Conservation (phyloP, 2,113 vertebrate species). For the Tursiops truncatus region DNA sequence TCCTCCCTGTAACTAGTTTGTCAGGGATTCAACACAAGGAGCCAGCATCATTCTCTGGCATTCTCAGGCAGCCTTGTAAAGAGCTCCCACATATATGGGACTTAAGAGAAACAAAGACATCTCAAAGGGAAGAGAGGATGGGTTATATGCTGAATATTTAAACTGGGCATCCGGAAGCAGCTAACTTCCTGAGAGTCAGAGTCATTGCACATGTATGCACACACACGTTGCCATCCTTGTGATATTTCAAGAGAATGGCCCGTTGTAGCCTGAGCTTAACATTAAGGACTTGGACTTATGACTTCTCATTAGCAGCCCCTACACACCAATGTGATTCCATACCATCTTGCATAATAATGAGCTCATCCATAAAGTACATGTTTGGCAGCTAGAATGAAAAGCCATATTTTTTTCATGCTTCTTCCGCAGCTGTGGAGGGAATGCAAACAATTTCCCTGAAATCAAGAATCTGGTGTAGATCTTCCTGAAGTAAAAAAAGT, state of each 20-base stretch:
- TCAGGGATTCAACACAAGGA: background rate
- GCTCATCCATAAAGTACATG: conserved; percentile 45
- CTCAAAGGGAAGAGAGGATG: background rate
- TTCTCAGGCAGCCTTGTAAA: background rate
- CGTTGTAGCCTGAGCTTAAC: background rate
- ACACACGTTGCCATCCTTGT: background rate
- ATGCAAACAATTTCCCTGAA: background rate
- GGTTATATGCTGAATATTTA: background rate
- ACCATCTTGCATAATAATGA: conserved; percentile 54
- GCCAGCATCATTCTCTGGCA: background rate
- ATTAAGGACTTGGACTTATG: conserved; percentile 62
- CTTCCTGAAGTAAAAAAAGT: background rate
- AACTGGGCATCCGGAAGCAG: background rate
- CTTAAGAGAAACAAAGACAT: background rate
- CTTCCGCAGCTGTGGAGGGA: background rate
- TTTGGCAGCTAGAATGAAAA: conserved; percentile 46
- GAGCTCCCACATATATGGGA: background rate
- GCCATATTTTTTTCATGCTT: background rate
- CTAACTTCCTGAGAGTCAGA: background rate
- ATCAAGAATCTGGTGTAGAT: background rate
- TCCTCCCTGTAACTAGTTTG: background rate
- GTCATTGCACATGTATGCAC: background rate
- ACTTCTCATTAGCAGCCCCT: conserved; percentile 58
- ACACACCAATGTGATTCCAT: background rate
- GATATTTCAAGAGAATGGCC: background rate